A percentile compares a stretch with the other conserved stretches of the same genome.
These are phyloP conservation scores for Enoplosus armatus DNA, from an alignment of 2,797 vertebrate species.

Conservation along the genomic window DNA sequence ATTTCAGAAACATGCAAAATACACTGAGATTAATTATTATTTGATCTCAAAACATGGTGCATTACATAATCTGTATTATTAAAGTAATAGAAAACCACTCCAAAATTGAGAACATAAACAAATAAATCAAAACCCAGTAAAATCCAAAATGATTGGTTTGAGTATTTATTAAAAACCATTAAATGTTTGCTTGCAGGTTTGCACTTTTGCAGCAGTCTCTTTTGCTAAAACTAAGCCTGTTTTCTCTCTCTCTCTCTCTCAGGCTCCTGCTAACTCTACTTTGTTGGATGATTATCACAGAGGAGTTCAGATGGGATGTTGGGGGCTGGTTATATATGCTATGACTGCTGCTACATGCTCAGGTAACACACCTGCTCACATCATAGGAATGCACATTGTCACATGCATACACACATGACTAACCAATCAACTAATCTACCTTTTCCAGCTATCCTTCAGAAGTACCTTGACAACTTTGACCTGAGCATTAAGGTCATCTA, in stretches of 20 bases:
- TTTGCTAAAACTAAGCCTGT: neutral
- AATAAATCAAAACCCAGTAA: neutral
- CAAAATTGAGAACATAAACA: neutral
- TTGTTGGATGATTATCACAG: conserved; percentile 89
- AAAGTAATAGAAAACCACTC: neutral
- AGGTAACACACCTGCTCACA: conserved; percentile 79
- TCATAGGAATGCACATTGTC: too few species aligned
- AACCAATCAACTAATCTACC: neutral
- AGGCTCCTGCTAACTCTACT: conserved; percentile 92
- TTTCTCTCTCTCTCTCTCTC: conserved; percentile 17
- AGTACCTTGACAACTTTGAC: conserved; percentile 97
- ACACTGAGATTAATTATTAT: neutral
- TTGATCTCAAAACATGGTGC: neutral
- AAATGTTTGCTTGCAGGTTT: neutral
- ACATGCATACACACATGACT: neutral
- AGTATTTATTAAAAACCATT: neutral
- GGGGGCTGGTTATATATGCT: conserved; percentile 96
- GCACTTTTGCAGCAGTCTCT: neutral
- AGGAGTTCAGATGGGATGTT: conserved; percentile 98
- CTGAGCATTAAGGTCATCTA: conserved; percentile 97
- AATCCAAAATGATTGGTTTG: neutral
- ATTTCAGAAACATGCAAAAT: neutral
- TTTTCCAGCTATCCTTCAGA: conserved; percentile 93
- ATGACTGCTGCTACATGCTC: conserved; percentile 95
- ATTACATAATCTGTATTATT: neutral